A percentile compares a stretch with the other conserved stretches of the same genome.
These are phyloP conservation scores for Colletes collaris DNA, from an alignment of 2,888 invertebrate genomes.

Conservation along the genomic window DNA sequence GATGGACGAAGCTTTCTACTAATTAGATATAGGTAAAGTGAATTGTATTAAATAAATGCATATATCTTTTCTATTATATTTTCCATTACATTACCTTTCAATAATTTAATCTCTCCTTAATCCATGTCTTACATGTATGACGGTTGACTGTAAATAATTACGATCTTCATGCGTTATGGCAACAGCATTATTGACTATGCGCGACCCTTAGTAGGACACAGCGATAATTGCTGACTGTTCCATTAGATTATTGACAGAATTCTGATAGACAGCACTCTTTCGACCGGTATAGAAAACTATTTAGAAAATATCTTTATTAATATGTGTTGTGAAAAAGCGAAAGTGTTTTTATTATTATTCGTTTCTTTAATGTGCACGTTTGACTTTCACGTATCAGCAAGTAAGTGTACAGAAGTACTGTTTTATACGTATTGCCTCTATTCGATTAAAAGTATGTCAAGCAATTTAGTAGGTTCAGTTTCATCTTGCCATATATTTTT, in stretches of 20 bases:
- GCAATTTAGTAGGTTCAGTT: background rate
- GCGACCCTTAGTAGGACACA: slow-evolving; percentile 4
- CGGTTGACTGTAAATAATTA: slow-evolving; percentile 21
- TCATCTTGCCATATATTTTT: too few relatives aligned
- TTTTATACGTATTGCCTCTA: background rate
- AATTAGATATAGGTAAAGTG: background rate
- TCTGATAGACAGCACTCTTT: background rate
- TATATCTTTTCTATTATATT: background rate
- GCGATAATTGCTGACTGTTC: background rate
- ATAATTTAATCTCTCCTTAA: background rate
- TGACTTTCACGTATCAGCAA: background rate
- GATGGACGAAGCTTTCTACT: background rate
- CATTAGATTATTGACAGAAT: background rate
- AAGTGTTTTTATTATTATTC: slow-evolving; percentile 13
- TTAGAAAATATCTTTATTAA: background rate
- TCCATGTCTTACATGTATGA: background rate
- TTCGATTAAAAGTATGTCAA: background rate
- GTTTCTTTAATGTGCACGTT: background rate
- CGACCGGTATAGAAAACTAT: background rate
- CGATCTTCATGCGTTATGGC: background rate
- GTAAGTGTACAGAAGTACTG: slow-evolving; percentile 21
- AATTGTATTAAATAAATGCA: background rate
- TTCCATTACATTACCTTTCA: too few relatives aligned
- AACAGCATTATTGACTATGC: slow-evolving; percentile 2
- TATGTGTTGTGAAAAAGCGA: background rate